These are phyloP conservation scores for Hypselothyrea guttata DNA, from an alignment of 2,888 invertebrate genomes.

Conservation along the genomic window DNA sequence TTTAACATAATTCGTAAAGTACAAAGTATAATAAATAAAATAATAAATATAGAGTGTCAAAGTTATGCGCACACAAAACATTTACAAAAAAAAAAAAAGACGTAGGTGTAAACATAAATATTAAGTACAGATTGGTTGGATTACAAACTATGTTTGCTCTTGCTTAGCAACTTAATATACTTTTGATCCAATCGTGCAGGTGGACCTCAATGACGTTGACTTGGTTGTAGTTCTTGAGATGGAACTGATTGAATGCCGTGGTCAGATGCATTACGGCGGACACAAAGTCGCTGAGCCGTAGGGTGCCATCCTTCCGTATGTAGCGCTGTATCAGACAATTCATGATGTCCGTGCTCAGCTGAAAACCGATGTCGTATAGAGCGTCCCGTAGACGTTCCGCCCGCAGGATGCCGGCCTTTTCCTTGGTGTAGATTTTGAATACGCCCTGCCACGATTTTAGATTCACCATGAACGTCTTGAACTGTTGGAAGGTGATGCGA, in stretches of 20 bases:
- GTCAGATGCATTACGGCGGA: constrained; percentile 94
- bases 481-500: constrained; percentile 91
- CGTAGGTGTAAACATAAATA: no score
- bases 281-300: constrained; percentile 95
- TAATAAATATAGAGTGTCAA: constrained; percentile 3
- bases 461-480: constrained; percentile 95
- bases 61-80: background rate
- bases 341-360: constrained; percentile 91
- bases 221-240: constrained; percentile 90
- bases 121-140: no score
- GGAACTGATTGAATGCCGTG: constrained; percentile 91
- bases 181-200: constrained; percentile 86
- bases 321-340: constrained; percentile 92
- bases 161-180: constrained; percentile 79
- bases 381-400: constrained; percentile 93
- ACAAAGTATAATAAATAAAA: constrained; percentile 18
- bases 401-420: constrained; percentile 93
- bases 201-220: constrained; percentile 91
- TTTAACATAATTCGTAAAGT: constrained; percentile 39
- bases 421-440: constrained; percentile 94
- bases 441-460: constrained; percentile 95
- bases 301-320: constrained; percentile 95
- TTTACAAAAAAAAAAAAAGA: no score
- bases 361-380: constrained; percentile 93
- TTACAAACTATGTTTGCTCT: background rate